Evolutionary conservation across 2,113 vertebrate genomes (phyloP), one percentile per base, ranked within the genome.

Genomic region (Rhinogobius similis): DNA sequence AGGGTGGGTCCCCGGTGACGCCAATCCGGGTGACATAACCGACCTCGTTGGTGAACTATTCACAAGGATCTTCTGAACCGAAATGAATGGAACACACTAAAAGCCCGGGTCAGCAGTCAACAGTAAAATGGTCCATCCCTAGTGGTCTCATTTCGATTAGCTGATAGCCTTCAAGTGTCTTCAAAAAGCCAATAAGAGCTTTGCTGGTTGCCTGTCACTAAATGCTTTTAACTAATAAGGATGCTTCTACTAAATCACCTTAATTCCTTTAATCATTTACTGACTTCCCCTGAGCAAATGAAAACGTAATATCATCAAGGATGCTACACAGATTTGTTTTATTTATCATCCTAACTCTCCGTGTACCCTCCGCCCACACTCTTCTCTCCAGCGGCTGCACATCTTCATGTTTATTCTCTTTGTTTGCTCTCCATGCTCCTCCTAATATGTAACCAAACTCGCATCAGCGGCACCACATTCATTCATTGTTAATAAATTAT

Each of bases 241-340:
- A 1, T n/a, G 29, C 16, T 21, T 36, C 58, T 38, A 61, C 58
- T 67, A 20, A 55, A 71, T 43, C 0, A 18, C 61, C 53, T 78
- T 38, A 32, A 76, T 68, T 56, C 46, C 24, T 55, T 82, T 85
- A 67, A 83, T 80, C 83, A 90, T 89, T 88, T 70, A 87, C 44
- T 14, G 67, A n/a, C 76, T 83, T 66, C 26, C 58, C 58, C 66
- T 44, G 70, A 53, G 70, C 50, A 72, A 76, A 78, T 75, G 62
- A 50, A 68, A 78, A 77, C n/a, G 62, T 59, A 75, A 68, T 58
- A 76, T 56, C 74, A 83, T 79, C 68, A 77, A 72, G 39, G 38
- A 58, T 65, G 21, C 62, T 26, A 62, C 16, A 62, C 13, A 27
- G 27, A 75, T 72, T 73, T 65, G 72, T 61, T 75, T 78, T 69